Evolutionary conservation across 2,888 invertebrate species (phyloP).

Genomic region (Acleris sparsana): DNA sequence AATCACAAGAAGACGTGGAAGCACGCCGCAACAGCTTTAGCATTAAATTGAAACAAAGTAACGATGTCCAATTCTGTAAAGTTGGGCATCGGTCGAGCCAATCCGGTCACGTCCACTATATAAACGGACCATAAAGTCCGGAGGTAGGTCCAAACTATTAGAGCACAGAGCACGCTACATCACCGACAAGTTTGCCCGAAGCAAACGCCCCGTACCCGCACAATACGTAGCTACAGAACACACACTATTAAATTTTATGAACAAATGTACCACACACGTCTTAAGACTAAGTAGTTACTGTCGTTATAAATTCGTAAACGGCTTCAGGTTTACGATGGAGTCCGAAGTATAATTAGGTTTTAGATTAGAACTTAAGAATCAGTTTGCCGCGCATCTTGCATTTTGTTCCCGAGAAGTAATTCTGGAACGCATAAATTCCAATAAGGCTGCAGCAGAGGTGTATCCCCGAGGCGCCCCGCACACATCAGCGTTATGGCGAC

Average conservation of each 20-base stretch:
- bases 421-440: constrained; percentile 19
- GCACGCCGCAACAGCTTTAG: constrained; percentile 17
- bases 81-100: constrained; percentile 13
- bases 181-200: constrained; percentile 24
- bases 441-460: constrained; percentile 24
- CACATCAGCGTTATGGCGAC: constrained; percentile 52
- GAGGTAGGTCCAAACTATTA: constrained; percentile 18
- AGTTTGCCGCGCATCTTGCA: not conserved
- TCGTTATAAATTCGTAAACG: constrained; percentile 3
- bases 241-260: constrained; percentile 27
- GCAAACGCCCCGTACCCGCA: constrained; percentile 18
- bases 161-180: constrained; percentile 23
- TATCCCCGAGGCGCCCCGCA: constrained; percentile 21
- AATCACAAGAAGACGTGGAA: constrained; percentile 4
- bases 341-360: constrained; percentile 1
- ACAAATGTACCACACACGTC: constrained; percentile 26
- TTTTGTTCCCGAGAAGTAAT: not conserved
- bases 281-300: constrained; percentile 13
- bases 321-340: constrained; percentile 1
- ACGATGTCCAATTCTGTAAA: constrained; percentile 30
- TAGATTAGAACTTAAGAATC: constrained; percentile 4
- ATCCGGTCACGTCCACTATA: constrained; percentile 31
- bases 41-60: constrained; percentile 35
- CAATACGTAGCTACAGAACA: constrained; percentile 5
- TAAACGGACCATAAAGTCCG: constrained; percentile 36